A percentile compares a stretch with the other conserved stretches of the same genome.
Evolutionary conservation across 53 echinoderm and acorn worm species (phyloP).

Genomic region (Crossaster papposus): DNA sequence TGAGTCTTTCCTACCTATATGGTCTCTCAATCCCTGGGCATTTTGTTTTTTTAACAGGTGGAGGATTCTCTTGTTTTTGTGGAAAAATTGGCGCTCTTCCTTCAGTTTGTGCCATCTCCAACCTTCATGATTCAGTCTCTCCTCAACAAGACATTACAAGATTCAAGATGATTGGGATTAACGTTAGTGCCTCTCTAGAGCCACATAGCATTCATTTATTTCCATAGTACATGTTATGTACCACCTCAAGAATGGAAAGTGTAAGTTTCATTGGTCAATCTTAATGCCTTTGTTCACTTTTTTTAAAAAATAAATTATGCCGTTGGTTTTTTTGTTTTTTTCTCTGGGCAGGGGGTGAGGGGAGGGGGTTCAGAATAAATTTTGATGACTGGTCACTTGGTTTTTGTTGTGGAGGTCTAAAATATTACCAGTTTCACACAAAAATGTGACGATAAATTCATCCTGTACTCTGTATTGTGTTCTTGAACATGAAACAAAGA

Average conservation of each 20-base stretch:
- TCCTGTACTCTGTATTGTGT: no score
- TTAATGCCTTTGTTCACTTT: neutral
- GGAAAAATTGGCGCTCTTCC: neutral
- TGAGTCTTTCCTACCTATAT: no score
- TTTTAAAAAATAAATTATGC: no score
- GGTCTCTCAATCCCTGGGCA: no score
- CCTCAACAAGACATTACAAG: neutral
- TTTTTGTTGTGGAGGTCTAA: neutral
- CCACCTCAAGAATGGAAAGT: slow-evolving; percentile 16
- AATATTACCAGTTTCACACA: neutral
- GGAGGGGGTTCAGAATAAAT: neutral
- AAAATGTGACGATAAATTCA: no score
- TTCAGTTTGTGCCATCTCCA: neutral
- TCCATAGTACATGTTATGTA: neutral
- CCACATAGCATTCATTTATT: slow-evolving; percentile 17
- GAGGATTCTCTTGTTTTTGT: neutral
- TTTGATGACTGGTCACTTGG: no score
- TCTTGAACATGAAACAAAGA: no score
- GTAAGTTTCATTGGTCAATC: slow-evolving; percentile 8
- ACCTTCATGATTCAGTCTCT: neutral
- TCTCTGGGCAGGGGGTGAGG: neutral
- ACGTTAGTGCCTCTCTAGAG: neutral
- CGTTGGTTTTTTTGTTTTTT: neutral
- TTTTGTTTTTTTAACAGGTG: neutral
- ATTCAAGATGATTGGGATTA: neutral